phyloP scores from a whole-genome alignment of 2,797 vertebrate species.

The Anomalospiza imberbis region DNA sequence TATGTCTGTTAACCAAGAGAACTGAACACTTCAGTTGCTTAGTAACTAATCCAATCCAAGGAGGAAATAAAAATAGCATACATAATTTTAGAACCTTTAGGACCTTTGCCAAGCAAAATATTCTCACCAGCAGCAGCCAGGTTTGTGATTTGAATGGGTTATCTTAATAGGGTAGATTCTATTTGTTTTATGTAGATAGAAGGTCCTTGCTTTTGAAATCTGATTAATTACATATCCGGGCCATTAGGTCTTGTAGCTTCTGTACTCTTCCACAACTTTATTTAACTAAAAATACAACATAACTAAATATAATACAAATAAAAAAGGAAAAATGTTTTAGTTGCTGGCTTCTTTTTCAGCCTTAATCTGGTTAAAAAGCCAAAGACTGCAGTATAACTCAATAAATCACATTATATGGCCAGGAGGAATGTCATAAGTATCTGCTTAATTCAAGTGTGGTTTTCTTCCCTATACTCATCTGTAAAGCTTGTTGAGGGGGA shows the following conservation, averaged over 20 bases:
- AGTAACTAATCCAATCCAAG: constrained; percentile 78
- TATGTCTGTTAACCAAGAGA: constrained; percentile 74
- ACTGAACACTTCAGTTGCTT: constrained; percentile 77
- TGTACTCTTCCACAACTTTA: constrained; percentile 32
- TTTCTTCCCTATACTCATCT: not conserved
- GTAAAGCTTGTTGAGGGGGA: constrained; percentile 30
- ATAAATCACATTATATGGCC: constrained; percentile 41
- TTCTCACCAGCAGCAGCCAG: constrained; percentile 67
- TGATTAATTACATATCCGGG: not conserved
- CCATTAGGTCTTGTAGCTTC: constrained; percentile 18
- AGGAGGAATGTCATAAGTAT: constrained; percentile 47
- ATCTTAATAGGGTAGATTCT: constrained; percentile 47
- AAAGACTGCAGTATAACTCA: constrained; percentile 46
- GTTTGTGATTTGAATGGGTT: constrained; percentile 66
- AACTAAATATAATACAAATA: constrained; percentile 32
- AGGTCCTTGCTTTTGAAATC: constrained; percentile 11
- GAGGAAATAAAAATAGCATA: constrained; percentile 77
- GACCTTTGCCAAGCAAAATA: constrained; percentile 74
- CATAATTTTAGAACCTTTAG: constrained; percentile 77
- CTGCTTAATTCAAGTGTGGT: constrained; percentile 37
- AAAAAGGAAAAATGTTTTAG: constrained; percentile 1
- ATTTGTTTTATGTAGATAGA: constrained; percentile 35
- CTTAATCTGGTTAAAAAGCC: constrained; percentile 55
- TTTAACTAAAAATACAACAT: constrained; percentile 8
- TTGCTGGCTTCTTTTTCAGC: constrained; percentile 29